Percentiles rank a stretch among this genome's conserved stretches.
These are phyloP conservation scores for Tachycineta bicolor DNA, from an alignment of 2,113 vertebrate species.

Conservation along the genomic window DNA sequence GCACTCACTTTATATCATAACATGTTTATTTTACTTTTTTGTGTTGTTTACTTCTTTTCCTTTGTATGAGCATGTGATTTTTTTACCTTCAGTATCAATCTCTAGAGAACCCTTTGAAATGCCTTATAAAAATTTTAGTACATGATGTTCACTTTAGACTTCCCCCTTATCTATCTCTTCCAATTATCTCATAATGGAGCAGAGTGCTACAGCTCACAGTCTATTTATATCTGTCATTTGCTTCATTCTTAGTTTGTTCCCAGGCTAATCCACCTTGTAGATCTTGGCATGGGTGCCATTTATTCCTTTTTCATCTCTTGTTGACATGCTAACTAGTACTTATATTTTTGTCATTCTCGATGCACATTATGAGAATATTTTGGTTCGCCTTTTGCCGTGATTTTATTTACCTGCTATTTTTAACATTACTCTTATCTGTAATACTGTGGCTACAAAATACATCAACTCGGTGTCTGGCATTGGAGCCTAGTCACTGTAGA, in stretches of 20 bases:
- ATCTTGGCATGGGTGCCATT: background rate
- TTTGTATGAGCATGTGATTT: background rate
- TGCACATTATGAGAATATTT: background rate
- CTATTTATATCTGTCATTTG: constrained; percentile 65
- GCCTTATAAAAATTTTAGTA: constrained; percentile 51
- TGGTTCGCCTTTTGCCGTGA: background rate
- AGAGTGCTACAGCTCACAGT: constrained; percentile 35
- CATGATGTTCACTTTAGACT: constrained; percentile 50
- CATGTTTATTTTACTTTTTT: constrained; percentile 28
- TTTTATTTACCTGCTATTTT: constrained; percentile 19
- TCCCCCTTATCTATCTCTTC: constrained; percentile 51
- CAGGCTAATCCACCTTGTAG: constrained; percentile 17
- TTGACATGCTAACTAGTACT: background rate
- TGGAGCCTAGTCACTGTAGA: background rate
- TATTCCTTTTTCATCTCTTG: background rate
- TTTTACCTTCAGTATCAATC: constrained; percentile 21
- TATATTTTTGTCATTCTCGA: background rate
- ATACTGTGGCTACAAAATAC: background rate
- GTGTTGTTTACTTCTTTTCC: constrained; percentile 31
- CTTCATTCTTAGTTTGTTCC: constrained; percentile 28
- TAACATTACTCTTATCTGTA: background rate
- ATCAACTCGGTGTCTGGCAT: background rate
- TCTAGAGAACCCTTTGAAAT: constrained; percentile 29
- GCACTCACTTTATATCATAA: background rate
- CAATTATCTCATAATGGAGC: constrained; percentile 62